Base-by-base conservation (phyloP, 2,113 vertebrate species). In the Nothocercus nigrocapillus region DNA sequence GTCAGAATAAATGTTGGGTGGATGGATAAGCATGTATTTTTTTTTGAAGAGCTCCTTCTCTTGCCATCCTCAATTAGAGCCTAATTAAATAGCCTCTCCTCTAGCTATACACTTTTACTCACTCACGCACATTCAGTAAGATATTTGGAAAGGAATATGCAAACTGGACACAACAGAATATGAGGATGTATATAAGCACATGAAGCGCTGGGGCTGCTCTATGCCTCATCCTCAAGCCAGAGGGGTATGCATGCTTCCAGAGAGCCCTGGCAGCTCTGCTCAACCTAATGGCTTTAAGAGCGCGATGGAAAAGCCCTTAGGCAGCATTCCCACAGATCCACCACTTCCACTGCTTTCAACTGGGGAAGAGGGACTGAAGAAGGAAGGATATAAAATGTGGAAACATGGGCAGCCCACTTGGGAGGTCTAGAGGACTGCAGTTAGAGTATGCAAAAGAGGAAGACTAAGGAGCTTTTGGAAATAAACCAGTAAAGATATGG, bases 141-240 rank as follows among this genome's bases (percentile, higher is more conserved):
- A 32, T 13, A 28, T 11, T 36, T 76, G 53, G 59, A 76, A 76
- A 79, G 74, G 51, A 54, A 13, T 75, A 68, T 15, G 47, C 30
- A 91, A 93, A 76, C 27, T 1, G 1, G 76, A 63, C 56, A 72
- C 24, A 64, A 38, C 25, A 53, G n/a, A 21, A 36, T 69, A 47
- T 49, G n/a, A 93, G 24, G 42, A 59, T 27, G 27, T 7, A 18
- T 49, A 49, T 49, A 21, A 49, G 49, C 21, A 49, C 10, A 49
- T 49, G 21, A 25, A 30, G n/a, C 1, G 0, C 2, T 19, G 85
- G 45, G 54, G 25, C 30, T 3, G 0, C 75, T 54, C 11, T 2
- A 25, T 45, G 68, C 13, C 27, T 6, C 4, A 2, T 32, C 47
- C 40, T 21, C 40, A 59, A 0, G 0, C 21, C 1, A 3, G 21